Percentiles rank a stretch among this genome's conserved stretches.
Conservation (phyloP, 2,888 invertebrate species). For the Hymenopus coronatus region DNA sequence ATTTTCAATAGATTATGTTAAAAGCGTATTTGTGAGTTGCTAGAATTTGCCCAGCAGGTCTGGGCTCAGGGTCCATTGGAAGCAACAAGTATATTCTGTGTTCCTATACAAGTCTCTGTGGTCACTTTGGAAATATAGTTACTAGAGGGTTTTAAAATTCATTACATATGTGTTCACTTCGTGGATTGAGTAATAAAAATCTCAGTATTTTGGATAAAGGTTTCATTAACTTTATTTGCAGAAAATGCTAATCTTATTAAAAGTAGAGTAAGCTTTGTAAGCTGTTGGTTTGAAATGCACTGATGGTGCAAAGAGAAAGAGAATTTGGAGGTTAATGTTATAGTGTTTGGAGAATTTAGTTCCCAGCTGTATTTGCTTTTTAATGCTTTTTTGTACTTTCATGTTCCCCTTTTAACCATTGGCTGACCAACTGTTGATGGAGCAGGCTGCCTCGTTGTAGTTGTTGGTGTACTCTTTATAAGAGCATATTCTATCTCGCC, state of each 20-base stretch:
- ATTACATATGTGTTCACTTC: too few relatives aligned
- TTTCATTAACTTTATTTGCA: too few relatives aligned
- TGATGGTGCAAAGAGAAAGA: too few relatives aligned
- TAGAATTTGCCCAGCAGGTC: background rate
- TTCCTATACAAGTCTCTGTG: too few relatives aligned
- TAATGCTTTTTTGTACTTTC: background rate
- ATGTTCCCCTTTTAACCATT: background rate
- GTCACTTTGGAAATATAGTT: too few relatives aligned
- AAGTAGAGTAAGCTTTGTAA: too few relatives aligned
- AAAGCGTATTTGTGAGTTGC: background rate
- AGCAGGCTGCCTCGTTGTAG: slow-evolving; percentile 29
- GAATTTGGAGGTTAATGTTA: too few relatives aligned
- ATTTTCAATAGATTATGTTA: background rate
- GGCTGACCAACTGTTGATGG: slow-evolving; percentile 22
- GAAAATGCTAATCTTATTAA: too few relatives aligned
- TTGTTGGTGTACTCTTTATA: slow-evolving; percentile 31
- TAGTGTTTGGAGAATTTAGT: background rate
- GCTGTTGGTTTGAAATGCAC: too few relatives aligned
- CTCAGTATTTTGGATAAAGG: too few relatives aligned
- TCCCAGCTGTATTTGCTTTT: background rate
- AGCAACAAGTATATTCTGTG: background rate
- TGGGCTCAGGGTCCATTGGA: background rate
- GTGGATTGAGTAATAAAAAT: too few relatives aligned
- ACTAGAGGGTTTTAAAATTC: too few relatives aligned
- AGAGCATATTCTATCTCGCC: slow-evolving; percentile 28